phyloP scores from a whole-genome alignment of 2,888 invertebrate genomes.

The Pachydiplax longipennis region DNA sequence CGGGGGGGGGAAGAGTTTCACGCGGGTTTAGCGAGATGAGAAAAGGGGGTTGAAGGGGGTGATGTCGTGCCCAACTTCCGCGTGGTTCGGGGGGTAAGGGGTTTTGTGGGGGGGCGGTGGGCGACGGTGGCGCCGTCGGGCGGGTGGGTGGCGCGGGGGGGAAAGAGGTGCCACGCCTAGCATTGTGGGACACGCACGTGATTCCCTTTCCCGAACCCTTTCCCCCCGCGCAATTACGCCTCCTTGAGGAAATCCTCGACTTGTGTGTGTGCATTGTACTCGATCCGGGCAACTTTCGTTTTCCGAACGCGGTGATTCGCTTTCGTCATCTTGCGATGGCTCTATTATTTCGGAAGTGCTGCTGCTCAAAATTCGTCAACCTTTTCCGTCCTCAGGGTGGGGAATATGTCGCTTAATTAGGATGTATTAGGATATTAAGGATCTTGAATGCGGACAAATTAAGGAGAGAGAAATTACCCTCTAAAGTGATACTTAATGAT shows the following conservation, averaged over 20 bases:
- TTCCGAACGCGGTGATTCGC: neutral
- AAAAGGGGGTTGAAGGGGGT: neutral
- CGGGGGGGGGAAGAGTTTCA: neutral
- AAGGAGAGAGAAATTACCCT: no score
- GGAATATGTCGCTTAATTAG: no score
- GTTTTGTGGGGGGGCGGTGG: neutral
- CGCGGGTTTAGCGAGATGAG: slow-evolving; percentile 24
- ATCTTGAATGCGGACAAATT: no score
- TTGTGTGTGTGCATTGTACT: neutral
- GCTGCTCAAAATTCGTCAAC: no score
- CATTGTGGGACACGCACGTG: slow-evolving; percentile 43
- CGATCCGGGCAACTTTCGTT: neutral
- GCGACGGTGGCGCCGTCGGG: slow-evolving; percentile 8
- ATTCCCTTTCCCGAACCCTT: neutral
- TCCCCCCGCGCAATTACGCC: neutral
- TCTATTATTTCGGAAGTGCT: neutral
- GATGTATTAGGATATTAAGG: no score
- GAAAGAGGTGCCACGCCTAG: slow-evolving; percentile 38
- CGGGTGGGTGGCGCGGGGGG: neutral
- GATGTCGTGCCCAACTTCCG: slow-evolving; percentile 29
- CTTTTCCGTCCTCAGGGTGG: no score
- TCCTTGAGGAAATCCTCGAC: neutral
- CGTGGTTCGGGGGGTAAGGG: neutral
- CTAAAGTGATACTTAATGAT: no score
- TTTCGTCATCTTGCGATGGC: neutral